These are phyloP conservation scores for Probosciger aterrimus DNA, from an alignment of 2,113 vertebrate genomes.

Conservation along the genomic window DNA sequence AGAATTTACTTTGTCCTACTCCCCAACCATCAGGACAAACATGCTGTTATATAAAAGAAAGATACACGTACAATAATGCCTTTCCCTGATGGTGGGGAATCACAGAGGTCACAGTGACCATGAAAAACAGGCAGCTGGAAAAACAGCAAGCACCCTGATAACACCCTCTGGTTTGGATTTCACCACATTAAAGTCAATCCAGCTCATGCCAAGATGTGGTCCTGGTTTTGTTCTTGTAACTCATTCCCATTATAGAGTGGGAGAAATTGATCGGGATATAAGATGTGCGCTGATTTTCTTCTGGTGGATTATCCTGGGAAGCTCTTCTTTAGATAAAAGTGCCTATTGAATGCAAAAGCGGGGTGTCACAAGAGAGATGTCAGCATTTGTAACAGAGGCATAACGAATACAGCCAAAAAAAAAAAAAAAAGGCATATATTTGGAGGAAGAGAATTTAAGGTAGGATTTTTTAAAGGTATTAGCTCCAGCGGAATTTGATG, in stretches of 20 bases:
- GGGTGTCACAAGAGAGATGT: neutral
- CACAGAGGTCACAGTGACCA: neutral
- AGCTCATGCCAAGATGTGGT: neutral
- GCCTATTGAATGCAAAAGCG: neutral
- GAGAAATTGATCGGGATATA: neutral
- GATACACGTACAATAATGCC: neutral
- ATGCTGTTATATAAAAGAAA: neutral
- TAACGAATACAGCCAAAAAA: neutral
- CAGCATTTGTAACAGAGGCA: neutral
- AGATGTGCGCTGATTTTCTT: neutral
- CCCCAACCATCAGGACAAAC: neutral
- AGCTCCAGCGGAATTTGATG: neutral
- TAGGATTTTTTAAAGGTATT: neutral
- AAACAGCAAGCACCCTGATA: neutral
- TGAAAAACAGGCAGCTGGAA: neutral
- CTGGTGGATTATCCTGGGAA: neutral
- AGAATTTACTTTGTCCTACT: neutral
- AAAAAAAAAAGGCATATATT: neutral
- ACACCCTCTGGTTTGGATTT: neutral
- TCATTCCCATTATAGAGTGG: neutral
- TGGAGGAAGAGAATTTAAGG: neutral
- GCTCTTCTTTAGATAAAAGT: neutral
- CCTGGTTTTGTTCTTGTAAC: neutral
- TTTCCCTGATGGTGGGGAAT: neutral
- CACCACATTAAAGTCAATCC: neutral